phyloP scores from a whole-genome alignment of 2,113 vertebrate genomes.

The Zootoca vivipara region DNA sequence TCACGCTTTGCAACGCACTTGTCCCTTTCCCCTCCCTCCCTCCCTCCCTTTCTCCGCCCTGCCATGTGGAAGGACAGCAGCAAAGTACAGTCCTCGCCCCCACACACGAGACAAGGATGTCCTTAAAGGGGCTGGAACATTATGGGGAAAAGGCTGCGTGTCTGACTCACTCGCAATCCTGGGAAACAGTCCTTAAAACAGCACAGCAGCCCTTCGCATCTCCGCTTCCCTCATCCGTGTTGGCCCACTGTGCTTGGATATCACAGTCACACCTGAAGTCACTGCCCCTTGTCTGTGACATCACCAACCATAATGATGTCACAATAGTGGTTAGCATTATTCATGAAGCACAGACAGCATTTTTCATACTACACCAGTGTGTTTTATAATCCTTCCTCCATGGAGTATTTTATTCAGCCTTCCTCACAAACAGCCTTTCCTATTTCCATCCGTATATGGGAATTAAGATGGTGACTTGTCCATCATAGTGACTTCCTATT shows the following conservation, averaged over 20 bases:
- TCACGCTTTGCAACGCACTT: conserved; percentile 4
- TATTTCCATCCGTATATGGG: background rate
- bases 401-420: background rate
- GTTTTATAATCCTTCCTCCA: background rate
- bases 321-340: background rate
- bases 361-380: background rate
- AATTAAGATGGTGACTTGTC: background rate
- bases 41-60: background rate
- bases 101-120: conserved; percentile 1
- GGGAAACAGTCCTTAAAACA: background rate
- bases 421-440: background rate
- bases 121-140: conserved; percentile 7
- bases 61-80: conserved; percentile 5
- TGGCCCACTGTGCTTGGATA: background rate
- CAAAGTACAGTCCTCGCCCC: conserved; percentile 5
- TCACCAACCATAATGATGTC: background rate
- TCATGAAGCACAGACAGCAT: background rate
- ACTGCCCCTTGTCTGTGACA: background rate
- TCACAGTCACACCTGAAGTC: background rate
- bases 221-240: background rate
- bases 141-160: background rate
- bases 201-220: background rate
- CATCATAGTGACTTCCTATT: too few species aligned
- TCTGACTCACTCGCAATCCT: conserved; percentile 1
- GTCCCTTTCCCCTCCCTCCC: background rate